Conservation (phyloP, 2,888 invertebrate genomes). For the Philereme vetulata region DNA sequence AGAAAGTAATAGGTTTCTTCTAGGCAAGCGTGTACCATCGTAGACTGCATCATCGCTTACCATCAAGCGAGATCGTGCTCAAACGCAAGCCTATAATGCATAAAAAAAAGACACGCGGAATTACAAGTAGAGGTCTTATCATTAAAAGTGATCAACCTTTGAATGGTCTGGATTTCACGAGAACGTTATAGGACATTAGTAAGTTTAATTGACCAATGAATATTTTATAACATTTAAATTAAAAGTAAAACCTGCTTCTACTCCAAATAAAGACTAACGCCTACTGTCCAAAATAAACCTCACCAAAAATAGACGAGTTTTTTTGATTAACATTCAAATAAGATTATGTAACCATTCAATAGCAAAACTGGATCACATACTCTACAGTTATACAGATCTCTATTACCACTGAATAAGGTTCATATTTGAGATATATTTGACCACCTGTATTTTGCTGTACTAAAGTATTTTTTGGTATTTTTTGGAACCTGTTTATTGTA, state of each 20-base stretch:
- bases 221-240: not conserved
- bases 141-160: too few relatives aligned
- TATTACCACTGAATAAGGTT: not conserved
- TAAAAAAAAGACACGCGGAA: too few relatives aligned
- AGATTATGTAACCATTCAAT: conserved; percentile 33
- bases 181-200: too few relatives aligned
- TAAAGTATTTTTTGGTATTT: not conserved
- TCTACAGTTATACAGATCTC: not conserved
- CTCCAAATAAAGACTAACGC: conserved; percentile 10
- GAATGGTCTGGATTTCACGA: too few relatives aligned
- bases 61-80: too few relatives aligned
- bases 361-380: conserved; percentile 30
- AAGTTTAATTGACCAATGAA: not conserved
- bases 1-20: too few relatives aligned
- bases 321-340: conserved; percentile 20
- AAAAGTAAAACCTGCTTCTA: not conserved
- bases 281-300: conserved; percentile 12
- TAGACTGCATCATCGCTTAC: too few relatives aligned
- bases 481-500: not conserved
- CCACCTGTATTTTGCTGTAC: not conserved
- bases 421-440: not conserved
- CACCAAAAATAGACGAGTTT: conserved; percentile 16
- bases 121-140: too few relatives aligned
- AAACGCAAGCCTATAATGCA: too few relatives aligned
- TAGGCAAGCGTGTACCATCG: too few relatives aligned